These are phyloP conservation scores for Dryobates pubescens DNA, from an alignment of 2,797 vertebrate species.

Conservation along the genomic window DNA sequence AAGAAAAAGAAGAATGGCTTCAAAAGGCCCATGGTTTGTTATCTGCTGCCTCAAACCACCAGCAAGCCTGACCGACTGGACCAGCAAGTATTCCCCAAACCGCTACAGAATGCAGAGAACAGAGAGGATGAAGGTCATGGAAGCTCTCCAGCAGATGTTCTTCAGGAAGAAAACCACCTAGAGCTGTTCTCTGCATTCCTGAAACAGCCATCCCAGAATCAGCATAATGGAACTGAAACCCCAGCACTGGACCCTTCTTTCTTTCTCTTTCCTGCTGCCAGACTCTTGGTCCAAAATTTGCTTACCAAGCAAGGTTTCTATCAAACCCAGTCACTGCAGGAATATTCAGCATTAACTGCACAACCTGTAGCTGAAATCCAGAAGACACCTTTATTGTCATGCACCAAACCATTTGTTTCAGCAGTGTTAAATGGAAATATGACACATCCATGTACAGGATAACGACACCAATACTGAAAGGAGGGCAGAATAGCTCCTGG, in stretches of 20 bases:
- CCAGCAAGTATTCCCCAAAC: neutral
- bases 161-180: neutral
- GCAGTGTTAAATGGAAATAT: neutral
- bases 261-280: neutral
- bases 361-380: neutral
- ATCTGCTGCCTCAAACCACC: neutral
- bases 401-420: neutral
- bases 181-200: neutral
- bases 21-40: slow-evolving; percentile 34
- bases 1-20: neutral
- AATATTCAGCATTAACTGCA: neutral
- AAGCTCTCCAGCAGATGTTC: neutral
- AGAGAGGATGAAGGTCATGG: neutral
- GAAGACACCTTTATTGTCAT: neutral
- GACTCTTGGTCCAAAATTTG: neutral
- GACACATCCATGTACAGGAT: neutral
- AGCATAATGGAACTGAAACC: neutral
- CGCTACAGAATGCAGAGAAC: neutral
- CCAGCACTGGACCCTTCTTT: neutral
- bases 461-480: neutral
- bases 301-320: neutral
- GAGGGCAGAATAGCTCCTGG: neutral
- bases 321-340: neutral
- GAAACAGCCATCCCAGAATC: neutral
- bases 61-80: neutral